These are phyloP conservation scores for Steinernema feltiae DNA, from an alignment of 1,140 invertebrate genomes.

Conservation along the genomic window DNA sequence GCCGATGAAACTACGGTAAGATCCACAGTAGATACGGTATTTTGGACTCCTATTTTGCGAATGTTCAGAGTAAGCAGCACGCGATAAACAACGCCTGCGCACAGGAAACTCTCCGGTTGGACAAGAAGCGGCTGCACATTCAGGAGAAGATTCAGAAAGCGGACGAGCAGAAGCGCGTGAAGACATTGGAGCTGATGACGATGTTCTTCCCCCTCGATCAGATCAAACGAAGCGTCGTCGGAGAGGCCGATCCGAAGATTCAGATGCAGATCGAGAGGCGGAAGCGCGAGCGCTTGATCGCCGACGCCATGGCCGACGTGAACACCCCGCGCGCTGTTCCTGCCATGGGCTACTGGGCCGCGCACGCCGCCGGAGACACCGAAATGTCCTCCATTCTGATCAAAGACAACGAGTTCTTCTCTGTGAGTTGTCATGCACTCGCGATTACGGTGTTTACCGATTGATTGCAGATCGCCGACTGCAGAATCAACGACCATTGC, in stretches of 20 bases:
- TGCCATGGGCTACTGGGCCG: not conserved
- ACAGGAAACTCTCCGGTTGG: not conserved
- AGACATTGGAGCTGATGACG: not conserved
- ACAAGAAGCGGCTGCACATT: not conserved
- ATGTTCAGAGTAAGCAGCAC: not conserved
- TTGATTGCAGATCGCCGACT: not conserved
- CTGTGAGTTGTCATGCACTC: not conserved
- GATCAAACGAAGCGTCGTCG: not conserved
- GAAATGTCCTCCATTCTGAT: not conserved
- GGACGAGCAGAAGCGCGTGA: not conserved
- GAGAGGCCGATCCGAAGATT: not conserved
- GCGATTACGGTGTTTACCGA: not conserved
- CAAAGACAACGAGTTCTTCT: constrained; percentile 9
- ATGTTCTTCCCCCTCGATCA: not conserved
- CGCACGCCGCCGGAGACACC: not conserved
- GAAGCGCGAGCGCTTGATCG: not conserved
- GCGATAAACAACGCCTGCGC: not conserved
- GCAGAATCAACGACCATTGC: constrained; percentile 3
- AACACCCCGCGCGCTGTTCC: not conserved
- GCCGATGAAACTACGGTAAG: not conserved
- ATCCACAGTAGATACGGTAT: not conserved
- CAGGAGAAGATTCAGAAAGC: not conserved
- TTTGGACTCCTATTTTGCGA: not conserved
- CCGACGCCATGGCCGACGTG: constrained; percentile 5
- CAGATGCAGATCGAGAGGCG: not conserved